Base-by-base conservation (phyloP, 2,113 vertebrate genomes). In the Hyaena hyaena region DNA sequence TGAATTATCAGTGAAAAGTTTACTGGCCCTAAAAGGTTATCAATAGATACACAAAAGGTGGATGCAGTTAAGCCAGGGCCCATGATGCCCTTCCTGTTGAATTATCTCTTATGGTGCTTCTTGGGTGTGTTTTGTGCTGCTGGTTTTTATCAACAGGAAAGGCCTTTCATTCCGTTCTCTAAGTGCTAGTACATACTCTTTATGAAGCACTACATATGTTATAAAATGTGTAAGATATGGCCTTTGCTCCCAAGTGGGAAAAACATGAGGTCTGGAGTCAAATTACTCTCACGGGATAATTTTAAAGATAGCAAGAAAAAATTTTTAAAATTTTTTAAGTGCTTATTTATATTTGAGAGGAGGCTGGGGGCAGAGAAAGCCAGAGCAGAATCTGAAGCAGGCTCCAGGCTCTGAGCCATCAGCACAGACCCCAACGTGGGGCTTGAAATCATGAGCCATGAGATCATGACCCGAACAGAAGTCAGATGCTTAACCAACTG, bases 61-160 rank as follows among this genome's bases (percentile, higher is more conserved):
- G 45, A 79, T 86, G 23, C 14, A 48, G 31, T 45, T 73, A 82
- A 95, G 48, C 16, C 45, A 43, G 39, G 43, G 11, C 33, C 53
- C 58, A 68, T 10, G 71, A 26, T 24, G 8, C 10, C 31, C 10
- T 91, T 66, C 39, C 68, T 77, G 16, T 17, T 82, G 50, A 88
- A 50, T 68, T 65, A 53, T 55, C 79, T 89, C 24, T 92, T 35
- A 7, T 2, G 1, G n/a, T n/a, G 65, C n/a, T 85, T 96, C 77
- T 58, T 81, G 11, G 16, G 23, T 65, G 48, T 84, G 33, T 74
- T 79, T 82, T 91, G 39, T 93, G 53, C 48, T 58, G 68, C 55
- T 95, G 65, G 21, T 63, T 65, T 96, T n/a, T 87, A 43, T 84
- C 85, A 65, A 61, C 45, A 80, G 76, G 83, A 90, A 93, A 90